These are phyloP conservation scores for Campodea augens DNA, from an alignment of 1,140 invertebrate species.

Conservation along the genomic window DNA sequence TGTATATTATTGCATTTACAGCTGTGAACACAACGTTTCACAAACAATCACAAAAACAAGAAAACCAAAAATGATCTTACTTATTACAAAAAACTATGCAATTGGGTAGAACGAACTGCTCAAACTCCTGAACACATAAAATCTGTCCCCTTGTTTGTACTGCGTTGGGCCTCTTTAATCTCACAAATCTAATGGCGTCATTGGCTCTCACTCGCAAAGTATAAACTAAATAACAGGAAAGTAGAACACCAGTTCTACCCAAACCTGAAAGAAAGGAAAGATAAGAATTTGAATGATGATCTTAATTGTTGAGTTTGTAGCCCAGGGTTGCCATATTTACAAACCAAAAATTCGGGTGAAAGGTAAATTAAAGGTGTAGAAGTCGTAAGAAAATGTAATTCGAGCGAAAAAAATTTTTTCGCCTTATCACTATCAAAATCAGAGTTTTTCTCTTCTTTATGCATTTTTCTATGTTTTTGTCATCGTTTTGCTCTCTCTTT, in stretches of 20 bases:
- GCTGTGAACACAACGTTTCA: no score
- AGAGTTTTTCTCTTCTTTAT: no score
- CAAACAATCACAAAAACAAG: no score
- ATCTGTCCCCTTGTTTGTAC: conserved; percentile 70
- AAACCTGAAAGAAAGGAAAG: conserved; percentile 32
- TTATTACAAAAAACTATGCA: conserved; percentile 49
- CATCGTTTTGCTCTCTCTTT: no score
- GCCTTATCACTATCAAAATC: no score
- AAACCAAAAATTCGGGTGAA: no score
- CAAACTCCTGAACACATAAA: conserved; percentile 58
- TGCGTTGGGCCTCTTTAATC: conserved; percentile 50
- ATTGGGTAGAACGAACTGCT: conserved; percentile 58
- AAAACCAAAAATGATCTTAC: conserved; percentile 22
- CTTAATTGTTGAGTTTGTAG: neutral
- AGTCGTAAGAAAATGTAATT: conserved; percentile 3
- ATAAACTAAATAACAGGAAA: conserved; percentile 69
- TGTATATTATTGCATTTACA: no score
- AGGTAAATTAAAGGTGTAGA: no score
- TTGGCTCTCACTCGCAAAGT: conserved; percentile 50
- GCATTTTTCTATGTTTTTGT: no score
- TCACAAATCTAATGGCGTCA: conserved; percentile 62
- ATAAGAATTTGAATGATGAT: conserved; percentile 11
- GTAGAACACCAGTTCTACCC: conserved; percentile 67
- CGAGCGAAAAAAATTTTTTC: neutral
- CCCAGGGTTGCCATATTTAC: no score